phyloP scores from a whole-genome alignment of 2,797 vertebrate species.

The Florisuga fusca region DNA sequence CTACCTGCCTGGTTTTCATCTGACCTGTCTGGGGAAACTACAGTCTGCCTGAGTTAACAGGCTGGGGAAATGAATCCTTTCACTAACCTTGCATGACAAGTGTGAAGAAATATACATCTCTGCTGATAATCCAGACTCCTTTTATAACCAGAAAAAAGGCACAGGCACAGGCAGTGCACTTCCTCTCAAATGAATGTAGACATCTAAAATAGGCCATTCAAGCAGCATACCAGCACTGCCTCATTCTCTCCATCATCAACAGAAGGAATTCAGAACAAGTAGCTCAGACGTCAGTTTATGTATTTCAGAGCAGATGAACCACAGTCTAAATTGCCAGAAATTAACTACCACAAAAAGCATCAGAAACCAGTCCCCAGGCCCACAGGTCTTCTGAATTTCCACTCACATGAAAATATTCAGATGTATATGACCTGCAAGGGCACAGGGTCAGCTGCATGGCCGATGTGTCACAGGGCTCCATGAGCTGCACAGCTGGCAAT shows the following conservation, averaged over 20 bases:
- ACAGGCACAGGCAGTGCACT: not conserved
- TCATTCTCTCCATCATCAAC: not conserved
- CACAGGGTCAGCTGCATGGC: not conserved
- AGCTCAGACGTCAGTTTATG: not conserved
- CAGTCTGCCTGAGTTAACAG: not conserved
- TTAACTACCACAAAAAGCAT: not conserved
- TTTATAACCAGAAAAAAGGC: not conserved
- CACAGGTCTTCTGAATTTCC: not conserved
- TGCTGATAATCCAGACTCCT: not conserved
- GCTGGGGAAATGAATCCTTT: not conserved
- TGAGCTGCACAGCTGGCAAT: not conserved
- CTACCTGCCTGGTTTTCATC: not conserved
- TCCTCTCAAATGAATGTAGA: not conserved
- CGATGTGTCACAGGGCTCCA: fast-evolving
- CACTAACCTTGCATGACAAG: not conserved
- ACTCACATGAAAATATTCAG: not conserved
- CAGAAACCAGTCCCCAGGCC: not conserved
- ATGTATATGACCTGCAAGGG: not conserved
- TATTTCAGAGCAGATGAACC: not conserved
- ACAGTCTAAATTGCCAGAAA: not conserved
- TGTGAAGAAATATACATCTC: not conserved
- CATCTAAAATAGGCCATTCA: not conserved
- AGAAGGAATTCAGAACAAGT: not conserved
- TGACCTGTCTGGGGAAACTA: not conserved
- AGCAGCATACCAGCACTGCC: not conserved